Evolutionary conservation across 2,888 invertebrate species (phyloP), one percentile per base, ranked within the genome.

Genomic region (Thymelicus lineola): DNA sequence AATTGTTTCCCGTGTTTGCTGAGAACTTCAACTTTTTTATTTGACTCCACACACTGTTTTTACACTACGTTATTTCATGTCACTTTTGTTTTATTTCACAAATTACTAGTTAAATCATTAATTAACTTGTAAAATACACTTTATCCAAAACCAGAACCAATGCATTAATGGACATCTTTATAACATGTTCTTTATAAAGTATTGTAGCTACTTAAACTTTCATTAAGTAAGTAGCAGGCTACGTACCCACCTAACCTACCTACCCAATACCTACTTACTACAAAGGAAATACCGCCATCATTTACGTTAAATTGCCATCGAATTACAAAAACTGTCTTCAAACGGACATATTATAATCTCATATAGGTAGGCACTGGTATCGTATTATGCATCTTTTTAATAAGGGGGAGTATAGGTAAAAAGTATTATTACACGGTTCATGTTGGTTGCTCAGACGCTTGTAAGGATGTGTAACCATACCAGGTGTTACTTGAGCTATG

Each of bases 391-490:
- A 68, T 68, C 67, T 55, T 62, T 61, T 68, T 68, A 68, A 68
- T 68, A 62, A 68, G 67, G 77, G 77, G 79, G 76, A 70, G 79
- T 80, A 82, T 79, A 73, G 71, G 81, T 83, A 86, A 86, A 85
- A 84, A 82, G 83, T 83, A 83, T 85, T 84, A 84, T 85, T 84
- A 86, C 80, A 82, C 79, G 81, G 5, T 28, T 79, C 81, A 66
- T 74, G 81, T 81, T 81, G 79, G 80, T 80, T 79, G 83, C 81
- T 77, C 72, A 72, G 76, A 80, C 80, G 79, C 77, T 77, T 79
- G 81, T 82, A 76, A 80, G 63, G 75, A 74, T 71, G 61, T 75
- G 73, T 55, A 17, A 70, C 80, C 83, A 83, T 57, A 53, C 57
- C 48, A 72, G 70, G 42, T 53, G 28, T 45, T 42, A n/a, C 20